These are phyloP conservation scores for Tachina grossa DNA, from an alignment of 2,888 invertebrate species.

Conservation along the genomic window DNA sequence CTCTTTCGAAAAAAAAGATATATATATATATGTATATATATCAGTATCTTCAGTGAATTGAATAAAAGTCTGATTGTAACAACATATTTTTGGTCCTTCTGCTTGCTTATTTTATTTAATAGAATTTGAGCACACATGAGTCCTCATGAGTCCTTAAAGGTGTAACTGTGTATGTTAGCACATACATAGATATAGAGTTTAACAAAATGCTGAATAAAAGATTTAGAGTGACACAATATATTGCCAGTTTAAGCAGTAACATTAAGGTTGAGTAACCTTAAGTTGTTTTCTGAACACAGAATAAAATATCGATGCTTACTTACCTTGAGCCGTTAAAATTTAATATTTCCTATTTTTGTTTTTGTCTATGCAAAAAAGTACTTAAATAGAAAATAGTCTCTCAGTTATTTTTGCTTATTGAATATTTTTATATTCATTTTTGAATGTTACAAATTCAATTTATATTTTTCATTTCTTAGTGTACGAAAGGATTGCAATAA, in stretches of 20 bases:
- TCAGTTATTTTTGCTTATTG: background rate
- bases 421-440: background rate
- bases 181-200: background rate
- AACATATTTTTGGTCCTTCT: slow-evolving; percentile 38
- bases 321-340: background rate
- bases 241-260: background rate
- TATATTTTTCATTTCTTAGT: background rate
- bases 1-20: slow-evolving; percentile 2
- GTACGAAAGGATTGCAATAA: slow-evolving; percentile 41
- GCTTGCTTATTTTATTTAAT: slow-evolving; percentile 9
- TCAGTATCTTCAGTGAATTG: slow-evolving; percentile 54
- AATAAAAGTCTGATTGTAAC: slow-evolving; percentile 54
- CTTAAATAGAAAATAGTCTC: background rate
- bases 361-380: background rate
- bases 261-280: slow-evolving; percentile 33
- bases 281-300: background rate
- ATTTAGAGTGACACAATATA: slow-evolving; percentile 33
- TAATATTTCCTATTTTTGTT: background rate
- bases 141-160: background rate
- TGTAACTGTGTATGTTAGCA: background rate
- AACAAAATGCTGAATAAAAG: slow-evolving; percentile 22
- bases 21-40: no score
- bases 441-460: background rate
- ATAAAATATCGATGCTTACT: background rate
- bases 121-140: background rate